These are phyloP conservation scores for Rhea pennata DNA, from an alignment of 2,113 vertebrate species.

Conservation along the genomic window DNA sequence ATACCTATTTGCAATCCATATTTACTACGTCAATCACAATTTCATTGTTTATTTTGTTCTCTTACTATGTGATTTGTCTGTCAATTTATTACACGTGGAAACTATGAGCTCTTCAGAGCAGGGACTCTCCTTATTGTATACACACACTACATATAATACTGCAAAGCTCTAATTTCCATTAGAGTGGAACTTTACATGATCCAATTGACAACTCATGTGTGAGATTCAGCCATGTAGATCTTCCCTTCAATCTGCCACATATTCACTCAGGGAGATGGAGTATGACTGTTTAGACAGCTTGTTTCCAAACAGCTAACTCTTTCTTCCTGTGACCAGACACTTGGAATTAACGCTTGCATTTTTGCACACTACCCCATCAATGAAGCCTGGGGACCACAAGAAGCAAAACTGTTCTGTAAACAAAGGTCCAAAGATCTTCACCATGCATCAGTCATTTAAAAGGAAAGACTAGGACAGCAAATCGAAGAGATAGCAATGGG, in stretches of 20 bases:
- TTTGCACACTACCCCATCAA: neutral
- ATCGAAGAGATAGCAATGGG: neutral
- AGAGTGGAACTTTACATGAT: constrained; percentile 51
- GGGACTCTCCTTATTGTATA: neutral
- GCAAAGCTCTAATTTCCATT: constrained; percentile 46
- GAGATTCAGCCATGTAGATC: constrained; percentile 8
- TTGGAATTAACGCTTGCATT: neutral
- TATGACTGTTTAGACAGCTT: neutral
- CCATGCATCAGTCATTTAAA: neutral
- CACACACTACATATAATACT: neutral
- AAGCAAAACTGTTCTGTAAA: neutral
- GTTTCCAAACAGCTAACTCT: neutral
- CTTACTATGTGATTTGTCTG: neutral
- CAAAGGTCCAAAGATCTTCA: neutral
- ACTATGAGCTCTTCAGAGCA: neutral
- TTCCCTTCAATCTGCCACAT: constrained; percentile 30
- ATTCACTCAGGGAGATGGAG: constrained; percentile 34
- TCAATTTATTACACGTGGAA: neutral
- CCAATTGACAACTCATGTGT: constrained; percentile 70
- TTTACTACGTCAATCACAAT: neutral
- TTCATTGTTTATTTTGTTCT: neutral
- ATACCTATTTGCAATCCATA: neutral
- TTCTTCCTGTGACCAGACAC: neutral
- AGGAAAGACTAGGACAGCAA: neutral
- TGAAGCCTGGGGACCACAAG: neutral